phyloP scores from a whole-genome alignment of 2,113 vertebrate genomes.

The Lampris megalopsis region DNA sequence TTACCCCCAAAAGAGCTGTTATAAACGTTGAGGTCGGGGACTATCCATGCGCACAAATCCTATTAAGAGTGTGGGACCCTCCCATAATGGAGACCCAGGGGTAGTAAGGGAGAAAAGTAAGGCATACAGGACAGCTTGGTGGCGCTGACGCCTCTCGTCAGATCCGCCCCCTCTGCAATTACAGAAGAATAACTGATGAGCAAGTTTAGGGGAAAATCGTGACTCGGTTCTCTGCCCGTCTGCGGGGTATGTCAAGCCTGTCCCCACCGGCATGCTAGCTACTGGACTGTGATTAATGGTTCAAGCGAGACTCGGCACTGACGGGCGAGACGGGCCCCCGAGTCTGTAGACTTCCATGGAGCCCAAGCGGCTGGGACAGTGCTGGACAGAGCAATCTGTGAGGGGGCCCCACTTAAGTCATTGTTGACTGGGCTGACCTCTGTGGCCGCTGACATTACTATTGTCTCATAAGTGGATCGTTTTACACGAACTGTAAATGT shows the following conservation, averaged over 20 bases:
- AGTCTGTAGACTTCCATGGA: slow-evolving; percentile 38
- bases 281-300: slow-evolving; percentile 60
- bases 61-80: slow-evolving; percentile 58
- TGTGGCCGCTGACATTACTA: slow-evolving; percentile 14
- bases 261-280: slow-evolving; percentile 49
- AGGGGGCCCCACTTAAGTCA: slow-evolving; percentile 28
- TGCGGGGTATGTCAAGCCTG: slow-evolving; percentile 40
- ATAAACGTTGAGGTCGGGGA: slow-evolving; percentile 39
- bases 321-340: slow-evolving; percentile 51
- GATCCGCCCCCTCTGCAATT: slow-evolving; percentile 59
- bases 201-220: slow-evolving; percentile 62
- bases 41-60: slow-evolving; percentile 26
- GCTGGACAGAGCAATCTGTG: slow-evolving; percentile 40
- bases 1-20: not conserved
- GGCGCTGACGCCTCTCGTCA: slow-evolving; percentile 64
- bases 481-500: not conserved
- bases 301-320: slow-evolving; percentile 60
- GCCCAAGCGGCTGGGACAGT: slow-evolving; percentile 35
- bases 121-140: slow-evolving; percentile 9
- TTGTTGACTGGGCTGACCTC: slow-evolving; percentile 45
- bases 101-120: slow-evolving; percentile 36
- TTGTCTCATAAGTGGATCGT: slow-evolving; percentile 8
- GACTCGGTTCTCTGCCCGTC: slow-evolving; percentile 58
- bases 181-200: slow-evolving; percentile 72
- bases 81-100: not conserved